Base-by-base conservation (phyloP, 1,140 invertebrate species). In the Bombus sibiricus region DNA sequence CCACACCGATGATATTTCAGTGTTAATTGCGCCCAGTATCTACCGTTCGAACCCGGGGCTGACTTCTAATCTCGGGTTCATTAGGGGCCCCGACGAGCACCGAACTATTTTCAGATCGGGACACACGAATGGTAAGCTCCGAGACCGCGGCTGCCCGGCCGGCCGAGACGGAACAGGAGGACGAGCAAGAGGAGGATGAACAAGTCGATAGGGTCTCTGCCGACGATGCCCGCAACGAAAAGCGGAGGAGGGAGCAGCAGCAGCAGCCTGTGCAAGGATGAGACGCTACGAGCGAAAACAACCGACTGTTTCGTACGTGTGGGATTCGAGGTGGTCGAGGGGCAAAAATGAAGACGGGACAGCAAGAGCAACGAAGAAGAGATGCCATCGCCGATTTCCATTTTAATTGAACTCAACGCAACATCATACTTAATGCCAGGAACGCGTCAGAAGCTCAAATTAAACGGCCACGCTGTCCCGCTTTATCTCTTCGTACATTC, bases 351-450 rank as follows among this genome's bases (percentile, higher is more conserved):
- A 68, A 59, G n/a, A 47, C 39, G 59, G 59, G n/a, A 79, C 25
- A 41, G 13, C 12, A 25, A 62, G 47, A 53, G 43, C 28, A 43
- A 39, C 34, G n/a, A 64, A 2, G 32, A 18, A 0, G 8, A 25
- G 32, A 68, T 62, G 57, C 37, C 88, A 92, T 92, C 89, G 90
- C 89, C 93, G 92, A 94, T 95, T 94, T 95, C 94, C 94, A 95
- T 94, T 95, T 95, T 94, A 95, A 95, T 95, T 95, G 93, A 94
- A 95, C 93, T 93, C 93, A 93, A 94, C 92, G 93, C 92, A 93
- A 94, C 93, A 94, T 94, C 93, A 94, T 94, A 95, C 93, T 94
- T 94, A 94, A 94, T 93, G 92, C 92, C 92, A 93, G 92, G 90
- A 93, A 92, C 91, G 93, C 93, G 91, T 91, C 91, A 90, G 91